These are phyloP conservation scores for Chroicocephalus ridibundus DNA, from an alignment of 2,113 vertebrate species.

Conservation along the genomic window DNA sequence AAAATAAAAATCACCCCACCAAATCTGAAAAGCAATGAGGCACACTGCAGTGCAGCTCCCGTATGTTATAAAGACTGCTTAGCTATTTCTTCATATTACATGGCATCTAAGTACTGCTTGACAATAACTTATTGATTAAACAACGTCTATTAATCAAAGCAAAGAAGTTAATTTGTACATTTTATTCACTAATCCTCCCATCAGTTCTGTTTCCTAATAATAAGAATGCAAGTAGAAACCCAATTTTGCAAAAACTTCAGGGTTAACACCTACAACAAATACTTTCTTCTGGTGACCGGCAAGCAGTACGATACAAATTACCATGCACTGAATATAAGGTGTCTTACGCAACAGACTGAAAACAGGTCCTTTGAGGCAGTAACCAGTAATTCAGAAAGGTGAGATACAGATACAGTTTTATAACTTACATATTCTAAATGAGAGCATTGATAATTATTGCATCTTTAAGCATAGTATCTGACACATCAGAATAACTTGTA, in stretches of 20 bases:
- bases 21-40: constrained; percentile 3
- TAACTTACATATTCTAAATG: neutral
- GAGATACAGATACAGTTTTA: neutral
- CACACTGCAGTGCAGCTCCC: neutral
- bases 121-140: constrained; percentile 19
- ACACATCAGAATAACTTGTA: neutral
- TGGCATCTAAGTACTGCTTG: neutral
- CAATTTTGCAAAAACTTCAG: neutral
- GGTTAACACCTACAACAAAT: neutral
- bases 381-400: neutral
- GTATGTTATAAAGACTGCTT: neutral
- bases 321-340: neutral
- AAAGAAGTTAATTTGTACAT: neutral
- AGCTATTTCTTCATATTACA: neutral
- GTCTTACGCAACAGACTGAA: neutral
- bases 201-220: neutral
- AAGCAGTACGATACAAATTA: neutral
- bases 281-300: accelerated
- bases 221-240: neutral
- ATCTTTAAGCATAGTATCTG: neutral
- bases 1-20: constrained; percentile 33
- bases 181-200: neutral
- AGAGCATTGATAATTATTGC: neutral
- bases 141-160: neutral
- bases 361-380: neutral